These are phyloP conservation scores for Cephalophus harveyi DNA, from an alignment of 2,113 vertebrate species.

Conservation along the genomic window DNA sequence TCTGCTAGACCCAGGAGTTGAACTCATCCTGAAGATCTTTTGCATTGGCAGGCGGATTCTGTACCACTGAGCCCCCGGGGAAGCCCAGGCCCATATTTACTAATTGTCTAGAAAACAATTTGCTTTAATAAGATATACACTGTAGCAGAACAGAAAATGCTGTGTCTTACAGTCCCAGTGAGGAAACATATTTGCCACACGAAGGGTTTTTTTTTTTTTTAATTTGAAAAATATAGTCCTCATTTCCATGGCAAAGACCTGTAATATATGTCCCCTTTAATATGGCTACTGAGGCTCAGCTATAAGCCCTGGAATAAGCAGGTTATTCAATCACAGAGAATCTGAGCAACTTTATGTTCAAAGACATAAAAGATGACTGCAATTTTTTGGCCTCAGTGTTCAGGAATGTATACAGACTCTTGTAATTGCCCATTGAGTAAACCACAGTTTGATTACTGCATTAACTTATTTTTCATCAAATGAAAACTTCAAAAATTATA, in stretches of 20 bases:
- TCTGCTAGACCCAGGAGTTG: rapidly evolving
- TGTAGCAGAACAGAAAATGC: not conserved
- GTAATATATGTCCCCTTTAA: not conserved
- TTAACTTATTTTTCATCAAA: too few species aligned
- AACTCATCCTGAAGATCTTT: not conserved
- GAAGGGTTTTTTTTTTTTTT: not conserved
- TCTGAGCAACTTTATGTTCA: too few species aligned
- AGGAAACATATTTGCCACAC: not conserved
- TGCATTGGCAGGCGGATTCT: rapidly evolving
- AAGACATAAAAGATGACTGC: too few species aligned
- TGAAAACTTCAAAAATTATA: too few species aligned
- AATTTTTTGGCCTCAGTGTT: too few species aligned
- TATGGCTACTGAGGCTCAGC: too few species aligned
- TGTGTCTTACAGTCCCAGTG: not conserved
- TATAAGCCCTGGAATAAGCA: too few species aligned
- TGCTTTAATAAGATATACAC: not conserved
- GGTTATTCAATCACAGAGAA: too few species aligned
- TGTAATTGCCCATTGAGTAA: too few species aligned
- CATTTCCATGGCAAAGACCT: not conserved
- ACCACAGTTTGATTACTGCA: too few species aligned
- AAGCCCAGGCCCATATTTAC: not conserved
- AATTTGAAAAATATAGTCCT: not conserved
- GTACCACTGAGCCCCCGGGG: rapidly evolving
- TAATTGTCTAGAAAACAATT: not conserved
- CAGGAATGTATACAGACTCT: too few species aligned